Conservation (phyloP, 2,797 vertebrate species). For the Notolabrus celidotus region DNA sequence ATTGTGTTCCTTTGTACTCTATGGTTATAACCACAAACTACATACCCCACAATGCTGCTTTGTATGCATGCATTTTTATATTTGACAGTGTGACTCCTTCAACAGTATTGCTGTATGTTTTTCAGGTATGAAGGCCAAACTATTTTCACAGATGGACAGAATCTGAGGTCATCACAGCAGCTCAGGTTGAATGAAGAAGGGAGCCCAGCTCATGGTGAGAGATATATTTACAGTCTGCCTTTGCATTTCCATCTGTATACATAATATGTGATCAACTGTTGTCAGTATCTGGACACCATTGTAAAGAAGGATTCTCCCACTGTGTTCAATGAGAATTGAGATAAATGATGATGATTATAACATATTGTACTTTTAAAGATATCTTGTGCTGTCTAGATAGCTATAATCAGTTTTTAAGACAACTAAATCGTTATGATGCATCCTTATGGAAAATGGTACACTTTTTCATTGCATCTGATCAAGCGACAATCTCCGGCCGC, state of each 20-base stretch:
- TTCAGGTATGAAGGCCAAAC: constrained; percentile 21
- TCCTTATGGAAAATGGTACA: no score
- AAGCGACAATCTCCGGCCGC: no score
- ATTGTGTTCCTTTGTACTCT: constrained; percentile 36
- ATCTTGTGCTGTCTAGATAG: no score
- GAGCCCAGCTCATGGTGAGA: constrained; percentile 14
- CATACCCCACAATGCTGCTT: not conserved
- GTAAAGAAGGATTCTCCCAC: no score
- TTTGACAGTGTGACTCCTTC: constrained; percentile 13
- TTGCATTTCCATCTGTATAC: not conserved
- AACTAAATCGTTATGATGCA: no score
- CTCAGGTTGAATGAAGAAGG: constrained; percentile 6
- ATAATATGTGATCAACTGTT: not conserved
- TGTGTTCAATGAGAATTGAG: no score
- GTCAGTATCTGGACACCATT: no score
- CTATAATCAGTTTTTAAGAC: no score
- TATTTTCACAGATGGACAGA: constrained; percentile 7
- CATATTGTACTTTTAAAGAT: no score
- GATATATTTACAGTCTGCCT: not conserved
- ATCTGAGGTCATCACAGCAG: not conserved
- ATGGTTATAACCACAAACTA: constrained; percentile 46
- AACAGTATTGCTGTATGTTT: not conserved
- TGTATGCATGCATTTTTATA: constrained; percentile 6
- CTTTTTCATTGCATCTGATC: no score
- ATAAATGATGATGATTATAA: no score